Evolutionary conservation across 2,113 vertebrate genomes (phyloP).

Genomic region (Pogona vitticeps): DNA sequence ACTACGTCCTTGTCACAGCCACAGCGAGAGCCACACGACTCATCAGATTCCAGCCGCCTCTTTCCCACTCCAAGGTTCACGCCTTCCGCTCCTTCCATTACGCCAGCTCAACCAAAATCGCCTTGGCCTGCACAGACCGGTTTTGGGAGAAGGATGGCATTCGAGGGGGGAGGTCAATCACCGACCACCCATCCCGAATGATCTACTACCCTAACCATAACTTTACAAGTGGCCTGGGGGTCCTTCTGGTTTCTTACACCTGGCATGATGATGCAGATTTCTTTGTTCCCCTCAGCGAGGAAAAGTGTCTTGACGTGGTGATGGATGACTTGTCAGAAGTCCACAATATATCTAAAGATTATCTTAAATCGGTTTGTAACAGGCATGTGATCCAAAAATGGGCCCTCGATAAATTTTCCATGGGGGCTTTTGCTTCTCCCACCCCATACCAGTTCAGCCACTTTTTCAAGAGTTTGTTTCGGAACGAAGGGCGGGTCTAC

Average conservation of each 20-base stretch:
- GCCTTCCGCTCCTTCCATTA: constrained; percentile 80
- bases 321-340: constrained; percentile 79
- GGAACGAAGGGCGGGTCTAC: constrained; percentile 75
- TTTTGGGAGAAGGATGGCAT: constrained; percentile 84
- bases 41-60: constrained; percentile 75
- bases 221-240: constrained; percentile 68
- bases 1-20: constrained; percentile 75
- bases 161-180: constrained; percentile 77
- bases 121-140: constrained; percentile 77
- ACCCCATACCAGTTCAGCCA: constrained; percentile 78
- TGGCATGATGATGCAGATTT: constrained; percentile 78
- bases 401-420: constrained; percentile 78
- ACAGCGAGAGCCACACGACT: constrained; percentile 81
- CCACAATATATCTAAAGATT: constrained; percentile 71
- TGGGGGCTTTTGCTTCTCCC: constrained; percentile 80
- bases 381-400: constrained; percentile 80
- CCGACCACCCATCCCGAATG: constrained; percentile 76
- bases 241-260: constrained; percentile 82
- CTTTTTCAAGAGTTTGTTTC: constrained; percentile 70
- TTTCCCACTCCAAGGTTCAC: constrained; percentile 76
- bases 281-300: constrained; percentile 72
- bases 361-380: constrained; percentile 72
- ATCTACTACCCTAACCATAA: constrained; percentile 84
- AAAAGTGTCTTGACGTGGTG: constrained; percentile 64
- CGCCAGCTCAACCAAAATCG: constrained; percentile 78